Evolutionary conservation across 2,113 vertebrate genomes (phyloP).

Genomic region (Podilymbus podiceps): DNA sequence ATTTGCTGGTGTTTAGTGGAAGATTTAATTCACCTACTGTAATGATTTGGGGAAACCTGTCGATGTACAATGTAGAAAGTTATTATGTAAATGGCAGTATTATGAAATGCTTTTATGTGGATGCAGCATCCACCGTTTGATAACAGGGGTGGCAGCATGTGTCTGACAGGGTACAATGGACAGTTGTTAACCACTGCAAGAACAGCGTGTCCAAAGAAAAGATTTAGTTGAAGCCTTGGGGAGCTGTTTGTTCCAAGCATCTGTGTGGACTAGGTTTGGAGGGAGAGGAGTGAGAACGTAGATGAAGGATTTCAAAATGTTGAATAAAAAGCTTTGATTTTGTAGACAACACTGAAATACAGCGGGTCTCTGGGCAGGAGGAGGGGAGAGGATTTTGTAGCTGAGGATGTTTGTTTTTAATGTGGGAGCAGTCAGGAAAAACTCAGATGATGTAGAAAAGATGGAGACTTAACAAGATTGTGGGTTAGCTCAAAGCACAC

Average conservation of each 20-base stretch:
- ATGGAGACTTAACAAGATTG: background rate
- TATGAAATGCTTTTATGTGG: slow-evolving; percentile 28
- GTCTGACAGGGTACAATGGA: background rate
- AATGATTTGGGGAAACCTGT: slow-evolving; percentile 29
- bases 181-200: background rate
- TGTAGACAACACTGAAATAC: background rate
- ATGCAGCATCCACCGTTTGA: background rate
- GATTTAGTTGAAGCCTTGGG: background rate
- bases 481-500: background rate
- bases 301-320: background rate
- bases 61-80: slow-evolving; percentile 21
- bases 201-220: background rate
- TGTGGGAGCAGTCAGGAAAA: background rate
- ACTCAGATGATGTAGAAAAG: background rate
- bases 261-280: background rate
- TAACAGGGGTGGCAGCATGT: background rate
- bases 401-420: background rate
- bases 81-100: slow-evolving; percentile 37
- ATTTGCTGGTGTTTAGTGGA: slow-evolving; percentile 33
- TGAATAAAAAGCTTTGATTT: background rate
- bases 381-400: background rate
- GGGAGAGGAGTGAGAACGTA: background rate
- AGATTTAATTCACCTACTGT: slow-evolving; percentile 55
- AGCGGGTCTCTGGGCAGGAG: background rate
- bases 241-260: background rate